phyloP scores from a whole-genome alignment of 2,797 vertebrate genomes.

The Oreortyx pictus region DNA sequence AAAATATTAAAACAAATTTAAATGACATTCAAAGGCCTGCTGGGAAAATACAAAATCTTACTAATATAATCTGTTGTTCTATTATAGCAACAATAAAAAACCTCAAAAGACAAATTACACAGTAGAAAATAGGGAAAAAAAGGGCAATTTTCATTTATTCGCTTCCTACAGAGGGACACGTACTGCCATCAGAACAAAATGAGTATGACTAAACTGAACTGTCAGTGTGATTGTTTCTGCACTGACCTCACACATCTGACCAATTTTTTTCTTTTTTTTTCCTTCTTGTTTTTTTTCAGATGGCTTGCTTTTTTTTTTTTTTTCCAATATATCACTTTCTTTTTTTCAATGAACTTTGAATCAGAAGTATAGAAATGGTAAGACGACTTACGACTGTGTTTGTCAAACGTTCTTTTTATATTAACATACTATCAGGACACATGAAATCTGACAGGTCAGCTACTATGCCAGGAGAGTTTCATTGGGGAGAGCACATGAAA shows the following conservation, averaged over 20 bases:
- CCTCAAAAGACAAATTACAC: fast-evolving
- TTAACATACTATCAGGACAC: background rate
- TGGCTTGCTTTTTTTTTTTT: background rate
- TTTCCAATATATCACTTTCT: background rate
- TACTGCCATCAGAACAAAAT: background rate
- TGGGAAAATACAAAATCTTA: background rate
- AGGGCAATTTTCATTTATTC: background rate
- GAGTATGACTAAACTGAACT: background rate
- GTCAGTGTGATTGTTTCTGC: background rate
- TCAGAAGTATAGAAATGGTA: background rate
- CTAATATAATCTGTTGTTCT: background rate
- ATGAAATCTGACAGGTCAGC: background rate
- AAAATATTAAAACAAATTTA: background rate
- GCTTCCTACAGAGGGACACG: background rate
- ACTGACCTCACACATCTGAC: background rate
- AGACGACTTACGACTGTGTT: background rate
- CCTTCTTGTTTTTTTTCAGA: background rate
- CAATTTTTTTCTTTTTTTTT: background rate
- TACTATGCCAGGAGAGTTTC: background rate
- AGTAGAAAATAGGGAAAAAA: background rate
- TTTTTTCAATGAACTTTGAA: background rate
- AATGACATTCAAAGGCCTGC: background rate
- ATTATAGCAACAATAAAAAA: background rate
- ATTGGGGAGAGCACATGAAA: background rate
- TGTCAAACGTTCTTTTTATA: background rate